Evolutionary conservation across 2,797 vertebrate species (phyloP).

Genomic region (Labeo calbasu): DNA sequence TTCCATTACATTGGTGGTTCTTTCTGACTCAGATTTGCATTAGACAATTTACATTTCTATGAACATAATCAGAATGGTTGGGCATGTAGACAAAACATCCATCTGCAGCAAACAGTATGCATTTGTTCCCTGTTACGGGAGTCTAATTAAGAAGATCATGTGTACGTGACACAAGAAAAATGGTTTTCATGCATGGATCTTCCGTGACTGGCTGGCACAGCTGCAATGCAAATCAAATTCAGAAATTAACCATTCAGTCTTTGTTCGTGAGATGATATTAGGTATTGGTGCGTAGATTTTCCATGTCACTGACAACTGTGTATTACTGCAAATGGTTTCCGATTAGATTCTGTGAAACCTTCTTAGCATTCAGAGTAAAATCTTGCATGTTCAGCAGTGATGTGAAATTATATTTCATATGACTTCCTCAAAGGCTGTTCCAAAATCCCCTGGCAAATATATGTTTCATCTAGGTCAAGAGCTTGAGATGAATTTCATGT

Average conservation of each 20-base stretch:
- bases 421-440: conserved; percentile 47
- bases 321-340: conserved; percentile 11
- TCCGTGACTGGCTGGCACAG: conserved; percentile 30
- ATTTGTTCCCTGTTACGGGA: neutral
- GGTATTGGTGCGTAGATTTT: conserved; percentile 31
- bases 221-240: conserved; percentile 73
- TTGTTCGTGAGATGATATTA: conserved; percentile 45
- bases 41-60: neutral
- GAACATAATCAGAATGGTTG: neutral
- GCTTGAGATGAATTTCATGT: conserved; percentile 65
- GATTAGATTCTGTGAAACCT: conserved; percentile 17
- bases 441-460: conserved; percentile 68
- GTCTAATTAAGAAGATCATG: conserved; percentile 11
- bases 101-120: neutral
- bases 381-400: conserved; percentile 22
- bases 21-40: neutral
- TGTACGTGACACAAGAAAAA: conserved; percentile 68
- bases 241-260: conserved; percentile 61
- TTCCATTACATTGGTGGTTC: neutral
- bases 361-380: conserved; percentile 21
- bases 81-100: neutral
- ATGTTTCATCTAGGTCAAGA: conserved; percentile 76
- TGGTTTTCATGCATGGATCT: conserved; percentile 72
- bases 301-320: conserved; percentile 24
- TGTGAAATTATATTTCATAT: conserved; percentile 10